Base-by-base conservation (phyloP, 2,113 vertebrate species). In the Sinocyclocheilus grahami region DNA sequence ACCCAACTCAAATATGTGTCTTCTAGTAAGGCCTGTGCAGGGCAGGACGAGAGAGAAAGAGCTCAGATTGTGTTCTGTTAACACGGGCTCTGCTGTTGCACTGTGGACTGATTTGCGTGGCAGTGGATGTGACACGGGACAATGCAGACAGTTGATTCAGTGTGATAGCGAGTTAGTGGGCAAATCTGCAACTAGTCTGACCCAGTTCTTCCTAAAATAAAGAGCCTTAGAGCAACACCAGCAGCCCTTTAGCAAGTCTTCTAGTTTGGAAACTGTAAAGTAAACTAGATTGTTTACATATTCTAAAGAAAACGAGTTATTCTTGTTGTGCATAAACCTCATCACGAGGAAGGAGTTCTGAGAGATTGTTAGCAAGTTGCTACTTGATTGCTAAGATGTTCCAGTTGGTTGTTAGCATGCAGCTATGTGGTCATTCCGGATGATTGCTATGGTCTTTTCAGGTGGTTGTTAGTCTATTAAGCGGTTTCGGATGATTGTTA, bases 61-160 rank as follows among this genome's bases (percentile, higher is more conserved):
- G 78, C 69, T 72, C 75, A 75, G 77, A 85, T 86, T 82, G 77
- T 88, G 78, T 77, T 74, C 69, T 60, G 46, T 63, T 58, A 86
- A 86, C 85, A 81, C 65, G 39, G 86, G 48, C 72, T 72, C 55
- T 63, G 83, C 55, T 88, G 86, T 86, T 87, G 30, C 69, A 0
- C 67, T 87, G 79, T 83, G 72, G 78, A 86, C 46, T 69, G 55
- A 76, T 71, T 76, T 58, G 79, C 20, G 62, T 69, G 24, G 76
- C 85, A 42, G 81, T 60, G 58, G 71, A 33, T 76, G 84, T 78
- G 55, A 37, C 37, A 37, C 65, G 14, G 39, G 88, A 94, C 93
- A 94, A 92, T 92, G 90, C 53, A 89, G 48, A 79, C 86, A 53
- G 91, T 93, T 94, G 94, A 93, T 93, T 89, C 89, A 74, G 39